These are phyloP conservation scores for Hydrozoanthus tunicans DNA, from an alignment of 64 coral and sea anemone genomes.

Conservation along the genomic window DNA sequence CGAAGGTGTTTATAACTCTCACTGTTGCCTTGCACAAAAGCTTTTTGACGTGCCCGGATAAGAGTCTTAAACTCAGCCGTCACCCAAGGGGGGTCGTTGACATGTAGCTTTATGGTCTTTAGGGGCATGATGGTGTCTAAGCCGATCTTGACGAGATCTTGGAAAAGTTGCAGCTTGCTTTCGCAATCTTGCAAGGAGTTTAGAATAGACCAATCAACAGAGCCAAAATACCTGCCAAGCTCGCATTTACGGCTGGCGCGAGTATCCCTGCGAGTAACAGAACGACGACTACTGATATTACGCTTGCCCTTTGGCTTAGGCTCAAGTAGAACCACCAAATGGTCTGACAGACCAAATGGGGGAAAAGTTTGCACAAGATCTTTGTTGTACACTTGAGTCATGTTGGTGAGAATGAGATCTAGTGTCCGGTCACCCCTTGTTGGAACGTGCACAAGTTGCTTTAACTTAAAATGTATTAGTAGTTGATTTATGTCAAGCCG, in stretches of 20 bases:
- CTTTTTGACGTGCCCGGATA: too few species aligned
- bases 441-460: conserved; percentile 17
- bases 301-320: not conserved
- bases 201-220: conserved; percentile 70
- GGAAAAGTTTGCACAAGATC: conserved; percentile 21
- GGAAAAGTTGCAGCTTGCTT: conserved; percentile 44
- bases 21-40: too few species aligned
- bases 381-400: conserved; percentile 49
- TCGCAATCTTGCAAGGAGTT: conserved; percentile 9
- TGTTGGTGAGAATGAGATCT: conserved; percentile 61
- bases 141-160: conserved; percentile 14
- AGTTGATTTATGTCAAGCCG: not conserved
- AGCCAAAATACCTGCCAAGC: conserved; percentile 65
- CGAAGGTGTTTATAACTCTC: too few species aligned
- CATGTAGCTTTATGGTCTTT: conserved; percentile 24
- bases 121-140: conserved; percentile 56
- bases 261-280: conserved; percentile 27
- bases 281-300: not conserved
- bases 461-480: not conserved
- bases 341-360: conserved; percentile 51
- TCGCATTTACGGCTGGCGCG: conserved; percentile 34
- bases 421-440: conserved; percentile 50
- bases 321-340: conserved; percentile 9
- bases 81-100: not conserved
- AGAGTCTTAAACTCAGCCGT: too few species aligned